Evolutionary conservation across 2,113 vertebrate genomes (phyloP), one percentile per base, ranked within the genome.

Genomic region (Dunckerocampus dactyliophorus): DNA sequence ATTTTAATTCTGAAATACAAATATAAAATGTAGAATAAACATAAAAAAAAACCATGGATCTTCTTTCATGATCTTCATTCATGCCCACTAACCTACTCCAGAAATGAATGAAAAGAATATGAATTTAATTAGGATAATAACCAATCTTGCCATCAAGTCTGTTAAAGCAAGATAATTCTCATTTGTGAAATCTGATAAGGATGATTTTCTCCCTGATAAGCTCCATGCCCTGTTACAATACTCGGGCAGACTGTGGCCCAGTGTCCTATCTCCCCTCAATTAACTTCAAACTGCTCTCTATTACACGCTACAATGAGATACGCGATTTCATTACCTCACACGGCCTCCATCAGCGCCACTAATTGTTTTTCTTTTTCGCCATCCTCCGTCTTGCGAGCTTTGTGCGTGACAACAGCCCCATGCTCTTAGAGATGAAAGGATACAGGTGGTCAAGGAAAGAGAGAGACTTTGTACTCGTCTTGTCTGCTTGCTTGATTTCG

Each of bases 251-350:
- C 79, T 81, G 75, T 69, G 69, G 80, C 81, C 76, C 81, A 74
- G 77, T 82, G 78, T 86, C 78, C 78, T 82, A 77, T 80, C 83
- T 88, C 75, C 79, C 85, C 86, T 84, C 82, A 85, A 89, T 90
- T 89, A 90, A 89, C 84, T 88, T 88, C 81, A 88, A 87, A 87
- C 83, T 76, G 83, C 85, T 89, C 82, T 85, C 86, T 82, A 89
- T 89, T 89, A 89, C 85, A 89, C 84, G 83, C 78, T 86, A 88
- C 80, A 79, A 88, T 86, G 82, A 84, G 78, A 87, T 77, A 71
- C 63, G 58, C 81, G 65, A 83, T 85, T 82, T 88, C 85, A 88
- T 89, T 84, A 90, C 79, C 84, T 80, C 77, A 78, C 77, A 80
- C 76, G 58, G 66, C 65, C 76, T 47, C 76, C 71, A 82, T 79